Evolutionary conservation across 2,888 invertebrate species (phyloP).

Genomic region (Emmelina monodactyla): DNA sequence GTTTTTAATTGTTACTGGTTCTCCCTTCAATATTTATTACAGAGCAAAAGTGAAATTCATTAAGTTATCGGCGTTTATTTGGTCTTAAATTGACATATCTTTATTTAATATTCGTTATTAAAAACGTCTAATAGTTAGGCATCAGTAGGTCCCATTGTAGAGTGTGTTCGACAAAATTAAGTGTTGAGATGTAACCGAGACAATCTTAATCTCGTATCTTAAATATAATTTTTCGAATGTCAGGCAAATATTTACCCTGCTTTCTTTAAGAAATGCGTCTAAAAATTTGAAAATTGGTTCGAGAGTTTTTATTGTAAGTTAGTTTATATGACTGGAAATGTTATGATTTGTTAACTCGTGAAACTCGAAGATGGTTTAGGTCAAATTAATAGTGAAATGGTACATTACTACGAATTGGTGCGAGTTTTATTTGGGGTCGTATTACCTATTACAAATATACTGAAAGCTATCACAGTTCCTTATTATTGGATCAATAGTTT

Average conservation of each 20-base stretch:
- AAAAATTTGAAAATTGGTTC: slow-evolving; percentile 47
- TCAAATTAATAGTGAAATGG: too few species aligned
- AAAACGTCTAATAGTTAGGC: slow-evolving; percentile 40
- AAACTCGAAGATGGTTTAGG: too few species aligned
- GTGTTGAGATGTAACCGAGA: neutral
- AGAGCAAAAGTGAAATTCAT: too few species aligned
- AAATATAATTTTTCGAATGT: slow-evolving; percentile 28
- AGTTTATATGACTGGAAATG: slow-evolving; percentile 1
- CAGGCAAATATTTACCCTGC: slow-evolving; percentile 58
- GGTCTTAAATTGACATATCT: slow-evolving; percentile 3
- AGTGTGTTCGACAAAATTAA: neutral
- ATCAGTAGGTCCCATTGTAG: slow-evolving; percentile 41
- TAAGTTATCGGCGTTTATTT: slow-evolving; percentile 2
- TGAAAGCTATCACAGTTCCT: slow-evolving; percentile 31
- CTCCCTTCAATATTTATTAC: too few species aligned
- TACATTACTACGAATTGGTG: too few species aligned
- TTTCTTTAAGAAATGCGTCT: slow-evolving; percentile 50
- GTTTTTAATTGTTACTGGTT: too few species aligned
- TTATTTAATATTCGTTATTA: slow-evolving; percentile 16
- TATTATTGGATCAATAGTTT: slow-evolving; percentile 17
- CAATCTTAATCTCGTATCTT: slow-evolving; percentile 21
- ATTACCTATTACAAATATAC: too few species aligned
- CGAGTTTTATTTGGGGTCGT: too few species aligned
- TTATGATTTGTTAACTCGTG: neutral
- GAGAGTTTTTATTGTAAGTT: slow-evolving; percentile 14